Evolutionary conservation across 1,140 invertebrate genomes (phyloP).

Genomic region (Trichonephila clavata): DNA sequence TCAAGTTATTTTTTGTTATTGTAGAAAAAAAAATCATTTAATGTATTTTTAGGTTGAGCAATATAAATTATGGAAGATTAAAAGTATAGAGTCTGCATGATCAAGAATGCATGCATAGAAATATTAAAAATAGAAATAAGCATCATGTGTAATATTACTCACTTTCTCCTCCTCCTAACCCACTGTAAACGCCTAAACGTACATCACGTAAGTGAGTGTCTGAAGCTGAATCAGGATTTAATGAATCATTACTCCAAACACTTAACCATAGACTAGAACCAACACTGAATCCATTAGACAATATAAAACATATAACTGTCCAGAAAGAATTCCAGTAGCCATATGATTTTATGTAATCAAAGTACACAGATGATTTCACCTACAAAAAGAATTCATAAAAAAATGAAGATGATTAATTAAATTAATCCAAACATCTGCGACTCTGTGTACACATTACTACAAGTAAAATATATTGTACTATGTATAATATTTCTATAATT

Average conservation of each 20-base stretch:
- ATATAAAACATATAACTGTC: slow-evolving; percentile 78
- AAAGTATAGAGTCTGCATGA: too few relatives aligned
- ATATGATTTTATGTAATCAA: slow-evolving; percentile 80
- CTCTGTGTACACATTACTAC: too few relatives aligned
- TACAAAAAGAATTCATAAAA: slow-evolving; percentile 54
- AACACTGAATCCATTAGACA: slow-evolving; percentile 79
- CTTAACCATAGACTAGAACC: slow-evolving; percentile 80
- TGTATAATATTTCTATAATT: too few relatives aligned
- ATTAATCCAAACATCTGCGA: too few relatives aligned
- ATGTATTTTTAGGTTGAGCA: too few relatives aligned
- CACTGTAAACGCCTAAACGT: slow-evolving; percentile 94
- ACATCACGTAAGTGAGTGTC: slow-evolving; percentile 86
- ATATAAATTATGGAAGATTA: too few relatives aligned
- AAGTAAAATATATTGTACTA: too few relatives aligned
- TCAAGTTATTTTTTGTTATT: too few relatives aligned
- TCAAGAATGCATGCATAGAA: too few relatives aligned
- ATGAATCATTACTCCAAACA: slow-evolving; percentile 81
- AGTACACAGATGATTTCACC: slow-evolving; percentile 80
- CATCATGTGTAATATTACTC: slow-evolving; percentile 52
- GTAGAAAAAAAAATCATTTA: too few relatives aligned
- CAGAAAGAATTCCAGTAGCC: slow-evolving; percentile 78
- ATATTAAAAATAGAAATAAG: too few relatives aligned
- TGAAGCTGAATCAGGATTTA: slow-evolving; percentile 55
- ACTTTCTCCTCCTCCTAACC: slow-evolving; percentile 91
- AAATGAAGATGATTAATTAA: too few relatives aligned